These are phyloP conservation scores for Drosophila arawakana DNA, from an alignment of 1,140 invertebrate species.

Conservation along the genomic window DNA sequence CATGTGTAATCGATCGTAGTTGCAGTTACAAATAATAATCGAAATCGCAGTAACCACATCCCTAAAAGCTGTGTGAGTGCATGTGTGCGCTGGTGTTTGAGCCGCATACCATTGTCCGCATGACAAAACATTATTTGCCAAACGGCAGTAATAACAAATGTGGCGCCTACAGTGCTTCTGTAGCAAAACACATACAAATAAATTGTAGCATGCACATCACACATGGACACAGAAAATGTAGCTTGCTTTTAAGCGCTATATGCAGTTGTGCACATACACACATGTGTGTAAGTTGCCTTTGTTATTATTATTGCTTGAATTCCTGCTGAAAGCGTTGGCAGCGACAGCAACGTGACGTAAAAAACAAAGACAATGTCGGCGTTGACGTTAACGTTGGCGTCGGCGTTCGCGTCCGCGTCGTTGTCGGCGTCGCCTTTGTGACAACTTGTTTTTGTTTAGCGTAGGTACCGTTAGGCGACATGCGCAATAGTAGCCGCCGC, in stretches of 20 bases:
- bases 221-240: constrained; percentile 22
- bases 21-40: constrained; percentile 6
- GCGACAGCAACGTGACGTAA: constrained; percentile 60
- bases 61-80: neutral
- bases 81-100: neutral
- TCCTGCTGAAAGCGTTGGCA: constrained; percentile 21
- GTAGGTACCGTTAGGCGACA: constrained; percentile 55
- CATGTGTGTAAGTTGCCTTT: constrained; percentile 36
- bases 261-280: constrained; percentile 17
- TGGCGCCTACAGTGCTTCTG: constrained; percentile 32
- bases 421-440: constrained; percentile 43
- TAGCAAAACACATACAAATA: constrained; percentile 29
- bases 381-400: too few relatives aligned
- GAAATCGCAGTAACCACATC: constrained; percentile 1
- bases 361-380: constrained; percentile 41
- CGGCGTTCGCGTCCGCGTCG: too few relatives aligned
- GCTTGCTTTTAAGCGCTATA: constrained; percentile 61
- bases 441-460: constrained; percentile 80
- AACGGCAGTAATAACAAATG: constrained; percentile 42
- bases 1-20: neutral
- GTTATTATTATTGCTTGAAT: constrained; percentile 55
- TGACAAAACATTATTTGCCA: constrained; percentile 54
- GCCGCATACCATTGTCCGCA: constrained; percentile 44
- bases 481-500: constrained; percentile 57
- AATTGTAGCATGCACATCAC: constrained; percentile 36